Base-by-base conservation (phyloP, 2,888 invertebrate species). In the Timema cristinae region DNA sequence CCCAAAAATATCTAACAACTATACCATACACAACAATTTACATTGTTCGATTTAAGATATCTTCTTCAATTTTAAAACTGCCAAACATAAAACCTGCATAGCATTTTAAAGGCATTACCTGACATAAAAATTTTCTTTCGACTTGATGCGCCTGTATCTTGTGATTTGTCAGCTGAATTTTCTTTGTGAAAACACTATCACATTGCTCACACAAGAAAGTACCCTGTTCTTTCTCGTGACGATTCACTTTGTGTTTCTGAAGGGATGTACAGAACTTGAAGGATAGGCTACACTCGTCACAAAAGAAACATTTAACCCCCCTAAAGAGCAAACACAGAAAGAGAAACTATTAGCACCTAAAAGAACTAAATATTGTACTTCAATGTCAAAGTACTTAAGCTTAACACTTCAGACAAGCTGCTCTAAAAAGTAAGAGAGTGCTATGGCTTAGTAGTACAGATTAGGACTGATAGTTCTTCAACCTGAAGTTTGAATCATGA, bases 241-340 rank as follows among this genome's bases (percentile, higher is more conserved):
- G 71, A 47, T 74, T 74, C 48, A 76, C 76, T 69, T 75, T 73
- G 68, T 76, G 76, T 66, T 76, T 76, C 67, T 76, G 75, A 10
- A 76, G 68, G 10, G 75, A 76, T 4, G 76, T 73, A 67, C 75
- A 63, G 7, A 73, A 72, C 66, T 76, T 73, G 68, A 76, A 76
- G 13, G 54, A 67, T 49, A 73, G 52, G 5, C 73, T 74, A 69
- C 76, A 76, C 68, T 76, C 75, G 66, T 74, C 75, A 69, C 76
- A 76, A 59, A 76, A 74, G 68, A 75, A 76, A 66, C 75, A 74
- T 50, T 74, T 73, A 10, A 68, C 74, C 68, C 72, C 73, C 52
- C 76, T 76, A 61, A 13, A n/a, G 32, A 32, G 4, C 32, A 32
- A 32, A 32, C 32, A 32, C 32, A 32, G 32, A 32, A 32, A 4